Conservation (phyloP, 2,797 vertebrate genomes). For the Helarctos malayanus region DNA sequence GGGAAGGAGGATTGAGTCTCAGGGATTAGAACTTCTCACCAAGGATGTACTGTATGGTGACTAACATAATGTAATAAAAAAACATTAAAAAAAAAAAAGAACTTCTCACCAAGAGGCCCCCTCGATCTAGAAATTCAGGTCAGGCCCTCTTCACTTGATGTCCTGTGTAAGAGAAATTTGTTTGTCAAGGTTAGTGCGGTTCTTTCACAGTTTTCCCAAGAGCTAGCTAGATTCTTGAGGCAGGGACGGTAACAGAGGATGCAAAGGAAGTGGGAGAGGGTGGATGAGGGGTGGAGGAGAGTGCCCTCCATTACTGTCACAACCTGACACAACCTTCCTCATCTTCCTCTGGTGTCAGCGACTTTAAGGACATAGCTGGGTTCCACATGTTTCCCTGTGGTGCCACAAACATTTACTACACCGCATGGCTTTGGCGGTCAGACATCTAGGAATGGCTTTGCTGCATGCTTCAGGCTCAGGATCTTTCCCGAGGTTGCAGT, state of each 20-base stretch:
- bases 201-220: neutral
- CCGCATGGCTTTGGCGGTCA: neutral
- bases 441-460: neutral
- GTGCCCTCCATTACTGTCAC: neutral
- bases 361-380: neutral
- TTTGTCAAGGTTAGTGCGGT: neutral
- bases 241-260: neutral
- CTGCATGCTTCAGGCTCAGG: neutral
- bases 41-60: too few species aligned
- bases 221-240: neutral
- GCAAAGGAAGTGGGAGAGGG: neutral
- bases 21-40: neutral
- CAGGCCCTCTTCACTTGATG: neutral
- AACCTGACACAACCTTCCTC: neutral
- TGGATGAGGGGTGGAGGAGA: accelerated
- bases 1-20: neutral
- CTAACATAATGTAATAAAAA: too few species aligned
- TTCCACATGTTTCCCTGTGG: neutral
- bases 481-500: neutral
- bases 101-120: neutral
- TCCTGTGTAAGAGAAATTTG: neutral
- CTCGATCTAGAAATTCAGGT: neutral
- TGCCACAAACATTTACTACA: neutral
- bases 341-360: neutral
- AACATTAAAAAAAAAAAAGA: neutral